Evolutionary conservation across 2,113 vertebrate genomes (phyloP), one percentile per base, ranked within the genome.

Genomic region (Charina bottae): DNA sequence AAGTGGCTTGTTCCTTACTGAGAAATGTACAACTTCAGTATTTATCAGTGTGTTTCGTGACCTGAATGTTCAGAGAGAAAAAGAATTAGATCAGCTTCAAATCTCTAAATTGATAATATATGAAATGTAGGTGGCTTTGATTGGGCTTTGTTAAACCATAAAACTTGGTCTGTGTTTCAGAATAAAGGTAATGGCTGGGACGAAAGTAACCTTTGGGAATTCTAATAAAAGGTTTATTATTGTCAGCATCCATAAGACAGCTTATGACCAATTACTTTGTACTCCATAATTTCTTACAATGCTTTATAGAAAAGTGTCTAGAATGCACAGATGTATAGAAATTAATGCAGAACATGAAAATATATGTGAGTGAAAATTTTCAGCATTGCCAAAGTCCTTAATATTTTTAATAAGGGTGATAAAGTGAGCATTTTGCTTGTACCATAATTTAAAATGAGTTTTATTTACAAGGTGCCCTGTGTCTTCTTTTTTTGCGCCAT

Each of bases 51-150:
- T 2, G 2, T 55, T 90, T 94, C 92, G 83, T 92, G 33, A 93
- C 88, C 28, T 88, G 53, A 11, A 78, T 93, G 26, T 7, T 91
- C 59, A 94, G 46, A 89, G 0, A 90, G 90, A 90, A 93, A 91
- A 72, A 59, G 55, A 90, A 88, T 92, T 92, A 90, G 1, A 0
- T 0, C 28, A 90, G 3, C 42, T 23, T 83, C 21, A 6, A 85
- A 91, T 33, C 13, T n/a, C 91, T 94, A 53, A 23, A 55, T 4
- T 9, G 87, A 56, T 89, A 90, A 83, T 56, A 88, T 83, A 90
- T 83, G 9, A 91, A 95, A 90, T 56, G 2, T 28, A 92, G 62
- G 7, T 91, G 85, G 12, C 53, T 92, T 95, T 95, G 54, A 24
- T 37, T 90, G 42, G 33, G 10, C 24, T 89, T 89, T 93, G 89